phyloP scores from a whole-genome alignment of 2,888 invertebrate genomes.

The Muscina levida region DNA sequence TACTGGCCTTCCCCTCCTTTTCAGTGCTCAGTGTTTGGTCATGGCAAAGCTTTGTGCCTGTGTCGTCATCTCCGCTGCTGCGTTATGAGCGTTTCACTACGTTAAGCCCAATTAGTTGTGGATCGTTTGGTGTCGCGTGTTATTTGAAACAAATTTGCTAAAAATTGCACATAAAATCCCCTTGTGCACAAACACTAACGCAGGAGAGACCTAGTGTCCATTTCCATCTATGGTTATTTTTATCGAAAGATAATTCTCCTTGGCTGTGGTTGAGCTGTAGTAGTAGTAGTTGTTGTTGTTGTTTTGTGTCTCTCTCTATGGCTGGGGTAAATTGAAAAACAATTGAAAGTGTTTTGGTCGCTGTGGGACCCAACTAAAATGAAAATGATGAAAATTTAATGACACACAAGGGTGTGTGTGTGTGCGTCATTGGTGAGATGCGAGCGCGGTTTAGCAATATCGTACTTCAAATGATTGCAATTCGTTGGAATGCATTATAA shows the following conservation, averaged over 20 bases:
- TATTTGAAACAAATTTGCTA: conserved; percentile 56
- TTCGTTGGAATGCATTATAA: no score
- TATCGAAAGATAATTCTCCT: conserved; percentile 16
- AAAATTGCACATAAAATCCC: conserved; percentile 45
- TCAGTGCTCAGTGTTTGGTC: no score
- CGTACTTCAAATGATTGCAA: no score
- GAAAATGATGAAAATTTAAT: conserved; percentile 18
- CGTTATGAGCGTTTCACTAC: background rate
- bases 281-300: background rate
- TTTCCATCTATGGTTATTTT: conserved; percentile 28
- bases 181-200: background rate
- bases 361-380: no score
- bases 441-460: no score
- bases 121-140: conserved; percentile 38
- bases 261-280: background rate
- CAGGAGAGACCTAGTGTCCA: background rate
- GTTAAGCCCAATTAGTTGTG: conserved; percentile 52
- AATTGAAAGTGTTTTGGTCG: conserved; percentile 32
- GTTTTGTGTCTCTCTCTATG: background rate
- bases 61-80: background rate
- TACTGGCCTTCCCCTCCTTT: no score
- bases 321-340: conserved; percentile 22
- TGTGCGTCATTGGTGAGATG: no score
- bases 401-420: background rate
- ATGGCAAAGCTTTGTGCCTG: background rate